Percentiles rank a stretch among this genome's conserved stretches.
These are phyloP conservation scores for Oriolus oriolus DNA, from an alignment of 2,113 vertebrate genomes.

Conservation along the genomic window DNA sequence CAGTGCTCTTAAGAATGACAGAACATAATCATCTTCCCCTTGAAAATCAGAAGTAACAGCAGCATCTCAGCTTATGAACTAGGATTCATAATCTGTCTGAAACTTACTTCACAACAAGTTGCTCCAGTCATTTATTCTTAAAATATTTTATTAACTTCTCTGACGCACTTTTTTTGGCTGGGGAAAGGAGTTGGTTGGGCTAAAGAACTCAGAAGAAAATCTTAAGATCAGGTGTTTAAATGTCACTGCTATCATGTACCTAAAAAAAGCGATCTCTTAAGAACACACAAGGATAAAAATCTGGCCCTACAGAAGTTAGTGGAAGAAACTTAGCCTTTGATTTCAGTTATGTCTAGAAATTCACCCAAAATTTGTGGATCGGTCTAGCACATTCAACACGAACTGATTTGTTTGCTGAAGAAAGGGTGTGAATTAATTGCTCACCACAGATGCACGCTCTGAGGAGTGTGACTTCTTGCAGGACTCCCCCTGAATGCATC, in stretches of 20 bases:
- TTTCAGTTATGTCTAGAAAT: neutral
- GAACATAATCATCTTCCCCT: neutral
- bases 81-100: neutral
- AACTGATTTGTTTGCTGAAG: neutral
- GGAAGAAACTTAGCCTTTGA: neutral
- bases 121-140: neutral
- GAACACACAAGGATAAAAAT: slow-evolving; percentile 25
- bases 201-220: neutral
- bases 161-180: neutral
- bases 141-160: neutral
- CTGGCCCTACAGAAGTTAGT: neutral
- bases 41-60: neutral
- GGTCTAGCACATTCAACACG: neutral
- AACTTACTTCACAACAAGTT: neutral
- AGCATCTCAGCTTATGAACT: neutral
- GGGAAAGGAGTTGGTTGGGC: neutral
- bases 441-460: neutral
- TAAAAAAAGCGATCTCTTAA: neutral
- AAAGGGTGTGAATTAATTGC: neutral
- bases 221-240: slow-evolving; percentile 24
- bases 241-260: neutral
- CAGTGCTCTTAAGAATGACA: neutral
- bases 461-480: neutral
- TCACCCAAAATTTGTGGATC: neutral
- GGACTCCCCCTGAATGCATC: neutral